A percentile compares a stretch with the other conserved stretches of the same genome.
Conservation (phyloP, 2,888 invertebrate species). For the Ceratothoa steindachneri region DNA sequence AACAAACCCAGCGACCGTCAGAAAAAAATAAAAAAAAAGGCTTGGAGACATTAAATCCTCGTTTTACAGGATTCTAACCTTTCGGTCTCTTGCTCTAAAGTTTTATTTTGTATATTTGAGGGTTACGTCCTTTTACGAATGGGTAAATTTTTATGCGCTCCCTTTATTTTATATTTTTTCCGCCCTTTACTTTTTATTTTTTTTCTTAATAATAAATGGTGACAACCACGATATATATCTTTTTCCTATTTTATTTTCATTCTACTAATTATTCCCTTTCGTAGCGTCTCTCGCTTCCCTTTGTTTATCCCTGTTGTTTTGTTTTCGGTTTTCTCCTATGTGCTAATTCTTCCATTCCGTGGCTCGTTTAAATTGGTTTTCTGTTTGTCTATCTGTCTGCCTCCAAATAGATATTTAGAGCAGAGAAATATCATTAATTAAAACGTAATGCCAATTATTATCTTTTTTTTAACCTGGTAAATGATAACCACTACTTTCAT, state of each 20-base stretch:
- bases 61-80: not conserved
- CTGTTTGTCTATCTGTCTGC: no score
- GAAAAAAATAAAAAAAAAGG: not conserved
- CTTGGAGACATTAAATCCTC: not conserved
- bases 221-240: not conserved
- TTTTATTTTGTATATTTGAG: not conserved
- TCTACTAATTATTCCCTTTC: not conserved
- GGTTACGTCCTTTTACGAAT: not conserved
- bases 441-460: no score
- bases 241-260: not conserved
- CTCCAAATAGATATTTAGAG: no score
- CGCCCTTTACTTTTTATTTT: not conserved
- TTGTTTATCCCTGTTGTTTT: no score
- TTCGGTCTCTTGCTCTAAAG: not conserved
- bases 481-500: no score
- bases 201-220: not conserved
- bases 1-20: not conserved
- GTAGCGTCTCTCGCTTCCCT: no score
- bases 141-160: not conserved
- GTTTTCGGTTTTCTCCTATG: no score
- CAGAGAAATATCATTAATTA: no score
- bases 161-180: not conserved
- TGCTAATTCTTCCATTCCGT: no score
- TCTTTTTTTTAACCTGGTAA: no score
- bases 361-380: no score